Conservation (phyloP, 2,888 invertebrate genomes). For the Perithous albicinctus region DNA sequence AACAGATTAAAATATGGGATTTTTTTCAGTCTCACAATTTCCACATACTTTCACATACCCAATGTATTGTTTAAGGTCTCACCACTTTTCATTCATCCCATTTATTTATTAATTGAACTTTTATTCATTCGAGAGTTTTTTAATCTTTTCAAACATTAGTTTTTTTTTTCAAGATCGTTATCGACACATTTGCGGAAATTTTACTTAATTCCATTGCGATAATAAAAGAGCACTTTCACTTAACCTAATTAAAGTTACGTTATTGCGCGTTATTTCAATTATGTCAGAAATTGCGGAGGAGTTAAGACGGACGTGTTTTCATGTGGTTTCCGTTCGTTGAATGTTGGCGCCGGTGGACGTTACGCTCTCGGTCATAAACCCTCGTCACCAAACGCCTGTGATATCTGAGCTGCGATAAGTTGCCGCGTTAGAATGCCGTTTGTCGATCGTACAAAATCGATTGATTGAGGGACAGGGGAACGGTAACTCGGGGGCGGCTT, state of each 20-base stretch:
- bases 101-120: too few species aligned
- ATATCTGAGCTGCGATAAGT: constrained; percentile 78
- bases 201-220: neutral
- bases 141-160: too few species aligned
- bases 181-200: neutral
- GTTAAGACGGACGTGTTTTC: constrained; percentile 5
- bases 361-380: constrained; percentile 74
- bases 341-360: constrained; percentile 68
- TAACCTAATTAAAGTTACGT: neutral
- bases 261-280: constrained; percentile 40
- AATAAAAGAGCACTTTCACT: neutral
- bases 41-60: too few species aligned
- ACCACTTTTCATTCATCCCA: too few species aligned
- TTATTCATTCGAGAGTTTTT: too few species aligned
- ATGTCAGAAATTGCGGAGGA: constrained; percentile 22
- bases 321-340: neutral
- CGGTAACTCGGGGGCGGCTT: neutral
- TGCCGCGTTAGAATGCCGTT: constrained; percentile 65
- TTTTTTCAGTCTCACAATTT: neutral
- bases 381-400: constrained; percentile 73
- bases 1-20: neutral
- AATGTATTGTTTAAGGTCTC: too few species aligned
- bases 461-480: constrained; percentile 13
- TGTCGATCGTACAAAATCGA: constrained; percentile 41
- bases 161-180: too few species aligned